Conservation (phyloP, 2,113 vertebrate species). For the Machaerirhynchus nigripectus region DNA sequence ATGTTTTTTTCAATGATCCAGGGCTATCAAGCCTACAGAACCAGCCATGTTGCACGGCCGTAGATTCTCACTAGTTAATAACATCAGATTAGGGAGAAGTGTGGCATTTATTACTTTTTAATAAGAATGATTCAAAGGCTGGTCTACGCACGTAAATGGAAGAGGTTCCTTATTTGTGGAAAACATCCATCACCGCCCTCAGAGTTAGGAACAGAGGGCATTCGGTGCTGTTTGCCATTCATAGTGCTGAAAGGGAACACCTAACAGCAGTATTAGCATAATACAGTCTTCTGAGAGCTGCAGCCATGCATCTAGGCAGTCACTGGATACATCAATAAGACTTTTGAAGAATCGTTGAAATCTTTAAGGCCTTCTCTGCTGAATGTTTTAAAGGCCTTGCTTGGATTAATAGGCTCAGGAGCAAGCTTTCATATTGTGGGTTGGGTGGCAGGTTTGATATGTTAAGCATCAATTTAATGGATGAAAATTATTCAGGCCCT, state of each 20-base stretch:
- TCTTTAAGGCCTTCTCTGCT: neutral
- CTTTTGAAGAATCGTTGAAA: neutral
- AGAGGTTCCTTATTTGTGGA: neutral
- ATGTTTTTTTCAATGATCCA: neutral
- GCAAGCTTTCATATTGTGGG: neutral
- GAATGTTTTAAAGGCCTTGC: neutral
- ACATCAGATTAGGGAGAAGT: neutral
- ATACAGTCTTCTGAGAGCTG: neutral
- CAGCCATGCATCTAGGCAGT: neutral
- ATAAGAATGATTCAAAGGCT: neutral
- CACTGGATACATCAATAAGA: neutral
- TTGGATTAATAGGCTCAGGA: conserved; percentile 10
- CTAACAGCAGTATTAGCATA: neutral
- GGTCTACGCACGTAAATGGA: neutral
- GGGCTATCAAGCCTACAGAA: neutral
- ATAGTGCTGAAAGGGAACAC: neutral
- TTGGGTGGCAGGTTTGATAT: neutral
- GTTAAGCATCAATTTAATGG: neutral
- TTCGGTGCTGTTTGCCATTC: neutral
- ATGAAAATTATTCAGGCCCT: neutral
- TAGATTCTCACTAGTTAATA: neutral
- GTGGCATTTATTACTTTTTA: neutral
- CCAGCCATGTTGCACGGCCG: neutral
- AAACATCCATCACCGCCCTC: neutral
- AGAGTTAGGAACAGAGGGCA: neutral